Base-by-base conservation (phyloP, 2,797 vertebrate genomes). In the Graptemys geographica region DNA sequence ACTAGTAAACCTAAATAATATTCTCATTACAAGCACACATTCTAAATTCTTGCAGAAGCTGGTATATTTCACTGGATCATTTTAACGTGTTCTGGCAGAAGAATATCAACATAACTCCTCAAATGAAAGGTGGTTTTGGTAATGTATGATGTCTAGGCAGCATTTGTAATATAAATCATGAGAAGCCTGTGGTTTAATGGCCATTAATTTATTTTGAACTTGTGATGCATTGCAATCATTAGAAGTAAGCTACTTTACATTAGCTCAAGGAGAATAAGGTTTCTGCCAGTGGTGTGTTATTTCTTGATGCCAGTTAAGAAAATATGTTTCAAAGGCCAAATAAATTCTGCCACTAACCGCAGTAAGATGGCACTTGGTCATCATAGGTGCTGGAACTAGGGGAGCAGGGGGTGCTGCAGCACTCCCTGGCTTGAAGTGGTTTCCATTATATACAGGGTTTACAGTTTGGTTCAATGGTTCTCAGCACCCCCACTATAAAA, bases 201-300 rank as follows among this genome's bases (percentile, higher is more conserved):
- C 11, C 41, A 89, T 85, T 96, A 96, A 97, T 97, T 97, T 97
- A 96, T 96, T 97, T 97, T 95, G 95, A 96, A 97, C 97, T 96
- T 96, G 92, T 97, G 95, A 96, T 93, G 81, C 69, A 93, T 96
- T 74, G 55, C 19, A 62, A 78, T 92, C 76, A 84, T 97, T 97
- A 97, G 84, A 87, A 93, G 53, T 89, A 91, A 97, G 62, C 86
- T 13, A 11, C 28, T 96, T 97, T 87, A 79, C 16, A 55, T 96
- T 87, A 74, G 51, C 65, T 44, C 11, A 25, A 59, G 41, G 47
- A 90, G 79, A 92, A 79, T 83, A 95, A 94, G 21, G 82, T 49
- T 95, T 96, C 78, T 91, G 37, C 56, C 69, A 90, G 76, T 52
- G 59, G 19, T 90, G 23, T 18, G 16, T 94, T 92, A 93, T 96